Conservation (phyloP, 1,140 invertebrate species). For the Drosophila sturtevanti region DNA sequence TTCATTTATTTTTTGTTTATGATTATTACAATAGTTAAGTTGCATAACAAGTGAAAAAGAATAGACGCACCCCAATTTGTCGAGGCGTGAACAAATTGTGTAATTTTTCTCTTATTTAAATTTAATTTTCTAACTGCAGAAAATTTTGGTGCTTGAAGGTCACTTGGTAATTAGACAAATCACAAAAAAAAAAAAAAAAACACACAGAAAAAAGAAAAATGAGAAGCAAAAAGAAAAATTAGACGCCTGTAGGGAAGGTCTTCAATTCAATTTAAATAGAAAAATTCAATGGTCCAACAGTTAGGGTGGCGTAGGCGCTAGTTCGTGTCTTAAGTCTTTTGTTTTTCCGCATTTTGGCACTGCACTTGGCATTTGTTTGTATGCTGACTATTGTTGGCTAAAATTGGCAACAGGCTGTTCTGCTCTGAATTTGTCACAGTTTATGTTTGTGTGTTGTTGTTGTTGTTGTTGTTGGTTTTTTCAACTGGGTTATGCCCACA, state of each 20-base stretch:
- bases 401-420: slow-evolving; percentile 32
- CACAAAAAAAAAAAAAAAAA: neutral
- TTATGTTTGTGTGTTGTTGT: neutral
- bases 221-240: neutral
- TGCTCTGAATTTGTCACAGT: slow-evolving; percentile 59
- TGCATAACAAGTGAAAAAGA: slow-evolving; percentile 12
- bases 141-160: slow-evolving; percentile 36
- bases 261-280: neutral
- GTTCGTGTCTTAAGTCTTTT: slow-evolving; percentile 76
- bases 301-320: slow-evolving; percentile 35
- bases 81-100: slow-evolving; percentile 67
- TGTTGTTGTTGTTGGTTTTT: neutral
- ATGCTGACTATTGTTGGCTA: neutral
- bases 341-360: slow-evolving; percentile 66
- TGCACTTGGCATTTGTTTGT: slow-evolving; percentile 59
- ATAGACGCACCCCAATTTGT: slow-evolving; percentile 62
- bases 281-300: neutral
- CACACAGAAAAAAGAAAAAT: neutral
- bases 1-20: neutral
- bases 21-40: slow-evolving; percentile 5
- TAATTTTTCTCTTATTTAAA: slow-evolving; percentile 26
- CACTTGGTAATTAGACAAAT: slow-evolving; percentile 42
- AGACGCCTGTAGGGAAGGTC: neutral
- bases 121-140: slow-evolving; percentile 2
- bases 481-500: slow-evolving; percentile 41